phyloP scores from a whole-genome alignment of 2,888 invertebrate genomes.

The Quadroppia sp. region DNA sequence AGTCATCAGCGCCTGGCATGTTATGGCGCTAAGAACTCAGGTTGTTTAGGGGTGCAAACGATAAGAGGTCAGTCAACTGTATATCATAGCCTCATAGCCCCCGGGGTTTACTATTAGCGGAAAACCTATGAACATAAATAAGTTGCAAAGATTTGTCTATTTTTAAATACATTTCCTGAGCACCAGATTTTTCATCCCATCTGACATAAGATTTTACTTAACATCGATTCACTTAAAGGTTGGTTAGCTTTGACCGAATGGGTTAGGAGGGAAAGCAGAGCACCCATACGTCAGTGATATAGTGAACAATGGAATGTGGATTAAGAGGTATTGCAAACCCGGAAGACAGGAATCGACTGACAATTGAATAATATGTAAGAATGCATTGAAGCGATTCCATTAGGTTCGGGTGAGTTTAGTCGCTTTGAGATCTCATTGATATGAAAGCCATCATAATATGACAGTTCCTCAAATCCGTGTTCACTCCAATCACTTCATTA shows the following conservation, averaged over 20 bases:
- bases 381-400: slow-evolving; percentile 2
- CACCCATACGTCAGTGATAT: not conserved
- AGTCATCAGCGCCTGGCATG: slow-evolving; percentile 19
- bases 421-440: not conserved
- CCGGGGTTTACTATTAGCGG: not conserved
- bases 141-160: not conserved
- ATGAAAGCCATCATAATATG: not conserved
- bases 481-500: slow-evolving; percentile 1
- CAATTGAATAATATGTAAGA: slow-evolving; percentile 10
- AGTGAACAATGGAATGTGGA: slow-evolving; percentile 8
- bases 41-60: not conserved
- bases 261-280: not conserved
- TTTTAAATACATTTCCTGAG: slow-evolving; percentile 5
- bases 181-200: not conserved
- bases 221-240: not conserved
- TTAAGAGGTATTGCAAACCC: slow-evolving; percentile 26
- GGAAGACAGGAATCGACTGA: slow-evolving; percentile 23
- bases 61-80: slow-evolving; percentile 6
- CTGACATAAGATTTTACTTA: not conserved
- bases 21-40: slow-evolving; percentile 18
- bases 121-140: slow-evolving; percentile 10
- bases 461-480: slow-evolving; percentile 7
- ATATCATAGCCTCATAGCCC: slow-evolving; percentile 3
- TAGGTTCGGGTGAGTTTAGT: not conserved
- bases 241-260: not conserved